These are phyloP conservation scores for Oceanodroma leucorhoa DNA, from an alignment of 2,797 vertebrate species.

Conservation along the genomic window DNA sequence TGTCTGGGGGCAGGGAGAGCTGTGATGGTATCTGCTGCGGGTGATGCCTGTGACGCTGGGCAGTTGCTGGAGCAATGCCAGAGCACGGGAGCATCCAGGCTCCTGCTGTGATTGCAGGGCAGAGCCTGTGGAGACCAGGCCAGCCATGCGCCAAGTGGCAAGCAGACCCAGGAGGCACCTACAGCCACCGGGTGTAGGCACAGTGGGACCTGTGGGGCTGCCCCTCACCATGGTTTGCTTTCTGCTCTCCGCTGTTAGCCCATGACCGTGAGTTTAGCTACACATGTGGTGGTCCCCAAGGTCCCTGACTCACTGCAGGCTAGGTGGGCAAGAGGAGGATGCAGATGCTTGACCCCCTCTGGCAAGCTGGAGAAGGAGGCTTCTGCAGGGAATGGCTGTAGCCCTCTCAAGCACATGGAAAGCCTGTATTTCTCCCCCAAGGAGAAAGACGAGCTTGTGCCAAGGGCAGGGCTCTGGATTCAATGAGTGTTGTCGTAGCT, in stretches of 20 bases:
- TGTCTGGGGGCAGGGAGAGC: background rate
- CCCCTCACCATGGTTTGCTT: background rate
- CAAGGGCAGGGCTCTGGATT: background rate
- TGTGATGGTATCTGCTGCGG: background rate
- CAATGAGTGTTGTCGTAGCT: background rate
- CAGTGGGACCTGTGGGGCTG: background rate
- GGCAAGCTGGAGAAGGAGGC: background rate
- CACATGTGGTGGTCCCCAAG: background rate
- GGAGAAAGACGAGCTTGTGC: background rate
- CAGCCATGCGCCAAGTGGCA: background rate
- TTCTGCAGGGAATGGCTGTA: background rate
- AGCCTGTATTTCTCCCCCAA: background rate
- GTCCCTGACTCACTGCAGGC: background rate
- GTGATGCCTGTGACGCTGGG: background rate
- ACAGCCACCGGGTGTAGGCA: accelerated
- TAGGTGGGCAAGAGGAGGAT: background rate
- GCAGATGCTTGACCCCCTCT: background rate
- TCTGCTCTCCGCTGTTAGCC: background rate
- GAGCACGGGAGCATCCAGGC: background rate
- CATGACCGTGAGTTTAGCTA: background rate
- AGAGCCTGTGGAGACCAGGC: background rate
- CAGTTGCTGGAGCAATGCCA: background rate
- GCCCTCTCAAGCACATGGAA: background rate
- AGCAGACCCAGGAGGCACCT: background rate
- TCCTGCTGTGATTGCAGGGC: background rate